phyloP scores from a whole-genome alignment of 2,888 invertebrate genomes.

The Rutpela maculata region DNA sequence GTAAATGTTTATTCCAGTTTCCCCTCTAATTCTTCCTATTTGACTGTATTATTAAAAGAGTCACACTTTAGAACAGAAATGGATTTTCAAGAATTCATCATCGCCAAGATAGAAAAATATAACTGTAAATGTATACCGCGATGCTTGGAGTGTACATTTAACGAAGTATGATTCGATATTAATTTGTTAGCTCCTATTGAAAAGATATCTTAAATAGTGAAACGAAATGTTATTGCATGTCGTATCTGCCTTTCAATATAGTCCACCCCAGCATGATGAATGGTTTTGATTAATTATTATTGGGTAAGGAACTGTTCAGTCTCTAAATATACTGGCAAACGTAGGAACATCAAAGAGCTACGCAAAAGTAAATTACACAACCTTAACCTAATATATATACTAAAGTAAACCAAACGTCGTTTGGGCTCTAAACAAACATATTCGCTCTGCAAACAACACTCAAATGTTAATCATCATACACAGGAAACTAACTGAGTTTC shows the following conservation, averaged over 20 bases:
- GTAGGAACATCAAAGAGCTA: constrained; percentile 23
- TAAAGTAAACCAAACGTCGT: constrained; percentile 22
- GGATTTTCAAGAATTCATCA: too few species aligned
- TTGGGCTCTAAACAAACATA: constrained; percentile 24
- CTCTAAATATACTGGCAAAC: constrained; percentile 15
- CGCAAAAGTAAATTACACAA: constrained; percentile 29
- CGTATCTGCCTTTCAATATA: neutral
- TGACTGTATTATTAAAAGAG: too few species aligned
- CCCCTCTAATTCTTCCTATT: too few species aligned
- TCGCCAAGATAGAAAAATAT: too few species aligned
- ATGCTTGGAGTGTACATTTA: too few species aligned
- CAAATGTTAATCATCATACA: constrained; percentile 29
- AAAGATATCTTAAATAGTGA: neutral
- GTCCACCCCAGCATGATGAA: constrained; percentile 3
- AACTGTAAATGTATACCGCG: too few species aligned
- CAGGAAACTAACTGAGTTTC: constrained; percentile 14
- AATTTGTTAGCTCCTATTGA: neutral
- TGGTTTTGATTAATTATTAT: constrained; percentile 27
- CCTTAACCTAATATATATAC: constrained; percentile 30
- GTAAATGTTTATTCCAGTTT: too few species aligned
- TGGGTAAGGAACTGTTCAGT: constrained; percentile 10
- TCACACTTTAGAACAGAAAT: too few species aligned
- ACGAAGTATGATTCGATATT: neutral
- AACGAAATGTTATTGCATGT: neutral
- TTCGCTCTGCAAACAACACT: constrained; percentile 27